Base-by-base conservation (phyloP, 2,888 invertebrate genomes). In the Folsomia manolachei region DNA sequence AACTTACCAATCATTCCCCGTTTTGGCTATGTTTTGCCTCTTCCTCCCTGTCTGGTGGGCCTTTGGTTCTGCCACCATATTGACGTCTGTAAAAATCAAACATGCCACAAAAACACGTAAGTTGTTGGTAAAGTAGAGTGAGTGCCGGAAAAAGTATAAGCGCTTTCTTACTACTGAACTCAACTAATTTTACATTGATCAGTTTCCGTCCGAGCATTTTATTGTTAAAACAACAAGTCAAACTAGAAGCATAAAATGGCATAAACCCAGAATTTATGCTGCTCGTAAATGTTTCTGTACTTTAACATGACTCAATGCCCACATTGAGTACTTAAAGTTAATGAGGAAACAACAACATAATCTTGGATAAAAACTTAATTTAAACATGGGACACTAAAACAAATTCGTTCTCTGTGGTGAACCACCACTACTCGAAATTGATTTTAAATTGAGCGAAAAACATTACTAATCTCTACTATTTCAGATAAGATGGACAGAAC, bases 31-130 rank as follows among this genome's bases (percentile, higher is more conserved):
- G 83, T 89, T 89, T 83, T 89, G 89, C 81, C 89, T 84, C 83
- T 89, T 89, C 80, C 89, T 85, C 78, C 89, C 89, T 27, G 88
- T 89, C 83, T 89, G 89, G 82, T 89, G 89, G 69, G 90, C 89
- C 84, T 91, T 91, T 63, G 90, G 90, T 83, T 91, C 90, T 24
- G 90, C 89, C 69, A 90, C 90, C 88, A 90, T 89, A 84, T 90
- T 91, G 78, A 90, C 90, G 86, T 90, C 90, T 90, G 87, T 71
- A 86, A 87, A 53, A 56, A 25, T 11, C 24, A n/a, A 25, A 26
- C 11, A 23, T 60, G 19, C 23, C 4, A 4, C 19, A 60, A 60
- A 60, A 60, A 19, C 23, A 60, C 60, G 23, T 52, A 52, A 52
- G 11, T 52, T 52, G 18, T 52, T 14, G 11, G 11, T 18, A 52